These are phyloP conservation scores for Brachyistius frenatus DNA, from an alignment of 2,113 vertebrate species.

Conservation along the genomic window DNA sequence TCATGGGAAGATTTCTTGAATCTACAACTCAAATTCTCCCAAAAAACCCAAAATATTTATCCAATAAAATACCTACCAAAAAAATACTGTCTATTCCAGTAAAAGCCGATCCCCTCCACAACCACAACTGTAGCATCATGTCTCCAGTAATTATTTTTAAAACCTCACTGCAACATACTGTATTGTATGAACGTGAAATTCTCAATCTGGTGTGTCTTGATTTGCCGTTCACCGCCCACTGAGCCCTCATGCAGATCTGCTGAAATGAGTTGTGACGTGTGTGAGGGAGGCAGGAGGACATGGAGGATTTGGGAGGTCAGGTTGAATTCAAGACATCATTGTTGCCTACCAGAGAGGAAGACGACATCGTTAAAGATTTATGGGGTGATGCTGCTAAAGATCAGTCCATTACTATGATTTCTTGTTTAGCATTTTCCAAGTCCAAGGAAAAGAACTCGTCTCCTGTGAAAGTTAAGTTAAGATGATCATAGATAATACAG, in stretches of 20 bases:
- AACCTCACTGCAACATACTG: slow-evolving; percentile 1
- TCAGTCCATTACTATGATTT: slow-evolving; percentile 8
- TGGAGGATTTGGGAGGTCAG: slow-evolving; percentile 43
- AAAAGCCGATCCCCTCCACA: background rate
- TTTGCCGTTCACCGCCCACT: slow-evolving; percentile 48
- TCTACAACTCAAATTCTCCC: background rate
- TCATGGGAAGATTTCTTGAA: too few species aligned
- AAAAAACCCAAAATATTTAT: background rate
- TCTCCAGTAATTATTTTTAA: background rate
- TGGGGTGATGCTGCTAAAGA: slow-evolving; percentile 12
- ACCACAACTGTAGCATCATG: background rate
- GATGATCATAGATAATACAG: too few species aligned
- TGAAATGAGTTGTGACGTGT: slow-evolving; percentile 54
- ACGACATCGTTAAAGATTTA: slow-evolving; percentile 34
- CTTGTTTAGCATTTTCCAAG: background rate
- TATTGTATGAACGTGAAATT: slow-evolving; percentile 31
- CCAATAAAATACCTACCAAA: too few species aligned
- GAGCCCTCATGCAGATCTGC: slow-evolving; percentile 45
- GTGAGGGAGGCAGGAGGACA: slow-evolving; percentile 41
- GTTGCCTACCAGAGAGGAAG: background rate
- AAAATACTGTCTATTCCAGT: background rate
- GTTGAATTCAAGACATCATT: slow-evolving; percentile 39
- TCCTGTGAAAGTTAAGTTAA: too few species aligned
- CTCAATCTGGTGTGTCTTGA: slow-evolving; percentile 19
- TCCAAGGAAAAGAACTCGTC: background rate